Base-by-base conservation (phyloP, 2,888 invertebrate species). In the Cylloceria caligata region DNA sequence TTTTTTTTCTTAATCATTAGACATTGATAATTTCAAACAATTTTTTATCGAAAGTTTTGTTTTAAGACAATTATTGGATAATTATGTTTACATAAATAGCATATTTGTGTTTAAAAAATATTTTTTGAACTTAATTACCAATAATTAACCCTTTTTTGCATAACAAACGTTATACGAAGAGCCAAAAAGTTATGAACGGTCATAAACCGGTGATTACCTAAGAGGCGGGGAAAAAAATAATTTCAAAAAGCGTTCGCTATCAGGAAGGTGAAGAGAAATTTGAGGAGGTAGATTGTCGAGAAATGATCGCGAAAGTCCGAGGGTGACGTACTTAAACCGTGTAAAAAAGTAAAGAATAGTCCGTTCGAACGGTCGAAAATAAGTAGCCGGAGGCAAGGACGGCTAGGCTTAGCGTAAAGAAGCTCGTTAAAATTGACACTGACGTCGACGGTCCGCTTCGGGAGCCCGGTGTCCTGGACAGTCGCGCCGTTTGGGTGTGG, bases 401-500 rank as follows among this genome's bases (percentile, higher is more conserved):
- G 39, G 21, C n/a, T n/a, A n/a, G 55, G 36, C 36, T 39, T 24
- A 39, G 68, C n/a, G 36, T 34, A 16, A 27, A 36, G 49, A 65
- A 42, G 68, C 49, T 68, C 52, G 52, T 68, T 68, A 68, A 49
- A 34, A 27, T 11, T 1, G 27, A 27, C 30, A 11, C 27, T 6
- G 30, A 57, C 36, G 49, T n/a, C 30, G 67, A 67, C 11, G 68
- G 68, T 69, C 52, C 64, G 42, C 60, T 6, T 49, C 19, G 74
- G 57, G 39, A 36, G 39, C 62, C 72, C 78, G 68, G 67, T 52
- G 52, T 36, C 57, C 36, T 49, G 78, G 55, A 52, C 78, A 57
- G 49, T 36, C 52, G 60, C 64, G 60, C 77, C 79, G 72, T 57
- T 84, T 88, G 89, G 88, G 89, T 87, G 90, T 89, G 90, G 88